Evolutionary conservation across 2,113 vertebrate species (phyloP).

Genomic region (Lonchura striata): DNA sequence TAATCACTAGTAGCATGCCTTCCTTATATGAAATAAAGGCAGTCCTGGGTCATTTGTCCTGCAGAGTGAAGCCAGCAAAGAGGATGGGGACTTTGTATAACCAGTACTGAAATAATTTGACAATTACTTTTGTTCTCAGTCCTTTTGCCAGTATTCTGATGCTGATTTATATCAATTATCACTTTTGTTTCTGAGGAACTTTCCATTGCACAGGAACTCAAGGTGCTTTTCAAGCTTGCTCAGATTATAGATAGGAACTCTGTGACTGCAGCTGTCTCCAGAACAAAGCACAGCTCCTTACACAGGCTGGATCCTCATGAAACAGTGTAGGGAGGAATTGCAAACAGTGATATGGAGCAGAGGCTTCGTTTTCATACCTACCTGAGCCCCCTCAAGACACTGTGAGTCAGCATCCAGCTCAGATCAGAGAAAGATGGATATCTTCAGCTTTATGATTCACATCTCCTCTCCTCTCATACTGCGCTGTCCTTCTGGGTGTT

Average conservation of each 20-base stretch:
- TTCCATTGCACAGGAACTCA: not conserved
- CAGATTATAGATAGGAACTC: not conserved
- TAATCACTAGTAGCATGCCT: not conserved
- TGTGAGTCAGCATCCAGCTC: not conserved
- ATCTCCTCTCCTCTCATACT: not conserved
- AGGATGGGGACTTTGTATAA: not conserved
- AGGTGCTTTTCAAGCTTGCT: constrained; percentile 57
- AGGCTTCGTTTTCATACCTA: not conserved
- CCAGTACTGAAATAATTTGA: not conserved
- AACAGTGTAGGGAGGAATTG: not conserved
- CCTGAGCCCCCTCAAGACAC: not conserved
- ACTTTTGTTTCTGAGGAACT: not conserved
- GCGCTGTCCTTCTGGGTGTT: not conserved
- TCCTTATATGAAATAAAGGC: not conserved
- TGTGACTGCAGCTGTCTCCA: not conserved
- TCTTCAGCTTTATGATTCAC: not conserved
- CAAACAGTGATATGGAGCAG: accelerated
- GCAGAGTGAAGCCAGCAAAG: not conserved
- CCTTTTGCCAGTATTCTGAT: not conserved
- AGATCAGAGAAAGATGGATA: not conserved
- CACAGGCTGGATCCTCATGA: not conserved
- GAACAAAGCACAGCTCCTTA: not conserved
- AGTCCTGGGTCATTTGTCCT: constrained; percentile 6
- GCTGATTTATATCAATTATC: constrained; percentile 37
- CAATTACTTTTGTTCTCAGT: not conserved